Conservation (phyloP, 2,113 vertebrate genomes). For the Chaenogobius annularis region DNA sequence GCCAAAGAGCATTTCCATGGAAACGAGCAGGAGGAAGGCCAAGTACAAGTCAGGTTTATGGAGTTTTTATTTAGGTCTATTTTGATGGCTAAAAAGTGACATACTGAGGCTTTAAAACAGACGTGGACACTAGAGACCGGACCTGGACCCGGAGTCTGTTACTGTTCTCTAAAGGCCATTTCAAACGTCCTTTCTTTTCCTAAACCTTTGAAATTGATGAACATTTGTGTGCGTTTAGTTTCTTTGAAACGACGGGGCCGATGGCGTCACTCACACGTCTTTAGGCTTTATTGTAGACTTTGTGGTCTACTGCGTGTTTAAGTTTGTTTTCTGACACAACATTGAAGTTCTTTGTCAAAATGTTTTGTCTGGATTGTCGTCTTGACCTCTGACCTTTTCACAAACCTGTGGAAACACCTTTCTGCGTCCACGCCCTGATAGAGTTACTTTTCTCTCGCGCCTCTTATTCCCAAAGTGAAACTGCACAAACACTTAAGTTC, state of each 20-base stretch:
- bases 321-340: conserved; percentile 8
- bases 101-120: too few relatives aligned
- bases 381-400: conserved; percentile 28
- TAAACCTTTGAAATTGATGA: too few relatives aligned
- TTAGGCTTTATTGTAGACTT: conserved; percentile 13
- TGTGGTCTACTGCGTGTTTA: background rate
- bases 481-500: background rate
- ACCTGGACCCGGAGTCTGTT: too few relatives aligned
- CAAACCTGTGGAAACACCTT: background rate
- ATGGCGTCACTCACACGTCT: background rate
- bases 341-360: background rate
- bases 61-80: too few relatives aligned
- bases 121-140: too few relatives aligned
- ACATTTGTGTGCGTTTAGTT: background rate
- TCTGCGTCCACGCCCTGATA: background rate
- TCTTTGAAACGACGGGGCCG: background rate
- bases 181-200: too few relatives aligned
- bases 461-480: background rate
- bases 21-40: too few relatives aligned
- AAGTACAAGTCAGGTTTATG: too few relatives aligned
- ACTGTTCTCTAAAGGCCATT: too few relatives aligned
- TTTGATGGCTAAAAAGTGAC: too few relatives aligned
- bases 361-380: background rate
- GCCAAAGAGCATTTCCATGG: too few relatives aligned
- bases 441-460: background rate